These are phyloP conservation scores for Heliocidaris tuberculata DNA, from an alignment of 35 echinoderm and acorn worm species.

Conservation along the genomic window DNA sequence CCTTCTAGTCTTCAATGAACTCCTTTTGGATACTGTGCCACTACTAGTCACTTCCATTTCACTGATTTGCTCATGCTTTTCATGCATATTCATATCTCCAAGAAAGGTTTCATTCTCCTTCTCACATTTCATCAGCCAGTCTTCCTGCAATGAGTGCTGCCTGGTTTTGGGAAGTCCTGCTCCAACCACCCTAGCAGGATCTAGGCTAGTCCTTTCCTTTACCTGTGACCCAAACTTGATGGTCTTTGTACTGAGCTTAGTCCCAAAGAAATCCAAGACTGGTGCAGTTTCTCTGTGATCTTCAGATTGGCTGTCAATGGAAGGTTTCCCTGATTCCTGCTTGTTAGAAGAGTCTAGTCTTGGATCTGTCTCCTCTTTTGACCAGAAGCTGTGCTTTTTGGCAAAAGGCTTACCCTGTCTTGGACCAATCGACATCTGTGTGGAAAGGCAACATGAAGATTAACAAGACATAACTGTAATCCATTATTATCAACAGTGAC, in stretches of 20 bases:
- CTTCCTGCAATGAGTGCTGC: constrained; percentile 44
- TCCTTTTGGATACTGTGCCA: neutral
- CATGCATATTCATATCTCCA: neutral
- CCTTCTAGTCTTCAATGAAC: neutral
- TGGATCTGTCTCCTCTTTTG: neutral
- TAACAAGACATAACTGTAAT: neutral
- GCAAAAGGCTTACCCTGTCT: neutral
- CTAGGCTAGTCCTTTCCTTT: neutral
- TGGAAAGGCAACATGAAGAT: neutral
- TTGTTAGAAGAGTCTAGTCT: neutral
- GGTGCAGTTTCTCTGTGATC: neutral
- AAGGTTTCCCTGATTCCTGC: neutral
- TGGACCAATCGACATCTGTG: neutral
- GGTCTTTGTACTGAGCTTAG: neutral
- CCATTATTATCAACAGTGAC: neutral
- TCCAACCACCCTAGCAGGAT: neutral
- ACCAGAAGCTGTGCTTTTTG: neutral
- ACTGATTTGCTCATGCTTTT: neutral
- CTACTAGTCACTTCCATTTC: neutral
- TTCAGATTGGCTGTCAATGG: neutral
- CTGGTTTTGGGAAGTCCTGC: neutral
- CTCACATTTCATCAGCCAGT: constrained; percentile 63
- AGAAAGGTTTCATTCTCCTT: neutral
- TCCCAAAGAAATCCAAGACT: constrained; percentile 39
- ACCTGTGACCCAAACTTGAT: constrained; percentile 28